These are phyloP conservation scores for Thymelicus acteon DNA, from an alignment of 2,888 invertebrate species.

Conservation along the genomic window DNA sequence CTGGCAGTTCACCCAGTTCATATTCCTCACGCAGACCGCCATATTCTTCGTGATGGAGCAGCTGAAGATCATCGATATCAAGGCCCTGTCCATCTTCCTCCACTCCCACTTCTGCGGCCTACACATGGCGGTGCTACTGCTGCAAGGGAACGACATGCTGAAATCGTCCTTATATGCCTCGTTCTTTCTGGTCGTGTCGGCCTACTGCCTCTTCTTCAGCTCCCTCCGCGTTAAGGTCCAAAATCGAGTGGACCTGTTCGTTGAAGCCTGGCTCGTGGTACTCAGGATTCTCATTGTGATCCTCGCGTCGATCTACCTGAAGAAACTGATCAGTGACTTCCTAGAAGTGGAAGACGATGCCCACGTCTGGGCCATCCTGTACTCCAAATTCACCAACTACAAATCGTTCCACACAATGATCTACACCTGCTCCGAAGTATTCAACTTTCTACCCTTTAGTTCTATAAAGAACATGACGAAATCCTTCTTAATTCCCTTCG, in stretches of 20 bases:
- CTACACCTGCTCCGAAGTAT: slow-evolving; percentile 91
- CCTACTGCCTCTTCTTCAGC: slow-evolving; percentile 68
- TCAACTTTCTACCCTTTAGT: slow-evolving; percentile 87
- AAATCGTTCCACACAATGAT: slow-evolving; percentile 90
- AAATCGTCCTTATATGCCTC: slow-evolving; percentile 79
- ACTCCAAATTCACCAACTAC: slow-evolving; percentile 86
- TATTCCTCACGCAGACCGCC: slow-evolving; percentile 90
- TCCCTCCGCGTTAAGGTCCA: slow-evolving; percentile 62
- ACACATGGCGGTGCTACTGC: slow-evolving; percentile 66
- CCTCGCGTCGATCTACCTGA: slow-evolving; percentile 65
- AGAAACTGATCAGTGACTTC: slow-evolving; percentile 66
- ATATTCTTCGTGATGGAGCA: slow-evolving; percentile 90
- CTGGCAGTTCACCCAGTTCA: slow-evolving; percentile 94
- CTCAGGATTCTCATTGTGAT: slow-evolving; percentile 56
- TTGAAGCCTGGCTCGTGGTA: slow-evolving; percentile 61
- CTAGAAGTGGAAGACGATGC: slow-evolving; percentile 80
- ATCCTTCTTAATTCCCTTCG: slow-evolving; percentile 86
- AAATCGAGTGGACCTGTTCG: slow-evolving; percentile 58
- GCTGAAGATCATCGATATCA: slow-evolving; percentile 76
- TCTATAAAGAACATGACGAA: slow-evolving; percentile 78
- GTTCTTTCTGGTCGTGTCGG: slow-evolving; percentile 68
- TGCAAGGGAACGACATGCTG: slow-evolving; percentile 78
- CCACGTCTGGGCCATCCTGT: slow-evolving; percentile 89
- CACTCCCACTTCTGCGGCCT: slow-evolving; percentile 76
- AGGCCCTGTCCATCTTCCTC: slow-evolving; percentile 64